Conservation (phyloP, 2,797 vertebrate genomes). For the Parauchenoglanis punctatus region DNA sequence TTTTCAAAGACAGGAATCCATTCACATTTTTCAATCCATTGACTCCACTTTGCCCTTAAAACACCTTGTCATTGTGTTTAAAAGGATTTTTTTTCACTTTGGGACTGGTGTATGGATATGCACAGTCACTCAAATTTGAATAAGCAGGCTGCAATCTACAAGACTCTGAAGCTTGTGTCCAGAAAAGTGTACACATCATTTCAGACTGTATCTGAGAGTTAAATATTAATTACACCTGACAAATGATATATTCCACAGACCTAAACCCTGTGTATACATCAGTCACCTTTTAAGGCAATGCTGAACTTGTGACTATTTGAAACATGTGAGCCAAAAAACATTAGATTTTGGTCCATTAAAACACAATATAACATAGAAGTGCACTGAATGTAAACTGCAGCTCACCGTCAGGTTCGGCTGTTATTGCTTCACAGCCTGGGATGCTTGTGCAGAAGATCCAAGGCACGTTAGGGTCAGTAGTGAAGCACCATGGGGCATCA, state of each 20-base stretch:
- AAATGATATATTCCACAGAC: not conserved
- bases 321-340: not conserved
- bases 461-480: slow-evolving; percentile 88
- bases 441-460: slow-evolving; percentile 91
- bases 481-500: slow-evolving; percentile 97
- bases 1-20: not conserved
- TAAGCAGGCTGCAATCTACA: not conserved
- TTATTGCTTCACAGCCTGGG: slow-evolving; percentile 82
- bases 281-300: slow-evolving; percentile 11
- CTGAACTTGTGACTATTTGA: not conserved
- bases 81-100: not conserved
- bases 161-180: not conserved
- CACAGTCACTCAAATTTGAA: not conserved
- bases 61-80: not conserved
- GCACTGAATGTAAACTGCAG: slow-evolving; percentile 12
- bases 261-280: not conserved
- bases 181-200: not conserved
- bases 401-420: slow-evolving; percentile 68
- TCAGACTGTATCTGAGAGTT: not conserved
- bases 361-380: not conserved
- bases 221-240: not conserved
- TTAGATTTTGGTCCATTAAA: not conserved
- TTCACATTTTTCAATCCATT: not conserved
- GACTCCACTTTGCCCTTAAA: not conserved
- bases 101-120: not conserved